These are phyloP conservation scores for Cairina moschata DNA, from an alignment of 2,113 vertebrate genomes.

Conservation along the genomic window DNA sequence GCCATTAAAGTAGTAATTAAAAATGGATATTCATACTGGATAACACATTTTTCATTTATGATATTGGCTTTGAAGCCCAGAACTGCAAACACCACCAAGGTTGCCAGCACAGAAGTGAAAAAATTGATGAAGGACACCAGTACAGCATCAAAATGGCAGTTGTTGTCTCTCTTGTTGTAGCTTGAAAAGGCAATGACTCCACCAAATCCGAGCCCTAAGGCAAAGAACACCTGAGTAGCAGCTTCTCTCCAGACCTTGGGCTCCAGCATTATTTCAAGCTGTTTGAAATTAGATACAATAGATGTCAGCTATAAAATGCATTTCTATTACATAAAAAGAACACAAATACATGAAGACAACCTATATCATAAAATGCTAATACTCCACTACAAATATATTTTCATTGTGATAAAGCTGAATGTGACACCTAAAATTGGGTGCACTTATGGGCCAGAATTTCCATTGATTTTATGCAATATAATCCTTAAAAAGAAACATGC, in stretches of 20 bases:
- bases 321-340: slow-evolving; percentile 43
- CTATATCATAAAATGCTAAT: neutral
- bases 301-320: slow-evolving; percentile 67
- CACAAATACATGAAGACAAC: slow-evolving; percentile 18
- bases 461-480: neutral
- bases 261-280: slow-evolving; percentile 98
- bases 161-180: slow-evolving; percentile 99
- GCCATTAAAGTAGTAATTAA: neutral
- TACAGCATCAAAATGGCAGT: slow-evolving; percentile 98
- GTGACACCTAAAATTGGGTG: neutral
- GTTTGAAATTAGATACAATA: slow-evolving; percentile 76
- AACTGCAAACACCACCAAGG: slow-evolving; percentile 97
- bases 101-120: slow-evolving; percentile 97
- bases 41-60: slow-evolving; percentile 89
- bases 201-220: slow-evolving; percentile 95
- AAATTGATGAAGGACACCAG: slow-evolving; percentile 98
- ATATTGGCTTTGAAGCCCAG: slow-evolving; percentile 98
- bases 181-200: slow-evolving; percentile 99
- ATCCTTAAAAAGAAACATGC: neutral
- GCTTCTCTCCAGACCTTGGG: slow-evolving; percentile 96
- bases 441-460: neutral
- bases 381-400: neutral
- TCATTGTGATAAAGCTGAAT: neutral
- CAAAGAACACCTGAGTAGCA: slow-evolving; percentile 98
- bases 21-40: slow-evolving; percentile 76